Base-by-base conservation (phyloP, 1,140 invertebrate genomes). In the Pararge aegeria region DNA sequence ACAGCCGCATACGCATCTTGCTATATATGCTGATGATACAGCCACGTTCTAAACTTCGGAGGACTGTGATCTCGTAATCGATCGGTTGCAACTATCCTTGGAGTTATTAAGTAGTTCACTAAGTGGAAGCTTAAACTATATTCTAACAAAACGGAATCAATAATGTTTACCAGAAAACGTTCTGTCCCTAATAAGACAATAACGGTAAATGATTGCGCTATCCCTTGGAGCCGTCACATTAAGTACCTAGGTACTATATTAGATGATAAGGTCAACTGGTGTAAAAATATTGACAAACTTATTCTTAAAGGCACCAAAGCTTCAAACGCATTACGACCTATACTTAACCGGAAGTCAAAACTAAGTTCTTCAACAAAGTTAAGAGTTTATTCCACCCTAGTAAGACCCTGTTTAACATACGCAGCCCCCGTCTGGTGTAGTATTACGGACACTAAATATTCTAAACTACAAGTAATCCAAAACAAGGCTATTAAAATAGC, bases 351-450 rank as follows among this genome's bases (percentile, higher is more conserved):
- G 1, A 16, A 19, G 4, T 4, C 2, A 3, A 42, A 19, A 2
- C 13, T 42, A 2, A 42, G 40, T 19, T 10, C 40, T 2, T 6
- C 6, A 5, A 52, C 29, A 10, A 52, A 37, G 37, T 1, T 53
- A 40, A 34, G n/a, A n/a, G 38, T 53, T 15, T 53, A 53, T 40
- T 20, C 12, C 12, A 20, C 18, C 1, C 34, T 40, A 12, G 34
- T 53, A 0, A 15, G 34, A 3, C 34, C 51, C n/a, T 40, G 34
- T 34, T 21, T 53, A n/a, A 53, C 18, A 0, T 53, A 53, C 12
- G 34, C 51, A 9, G 30, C 27, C n/a, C 34, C 34, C 10, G 34
- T 53, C 7, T 53, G 51, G 30, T 38, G 34, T 40, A 53, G 34
- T 12, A 53, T 34, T n/a, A 38, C 6, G n/a, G 7, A 13, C 1